Base-by-base conservation (phyloP, 1,140 invertebrate species). In the Pemphigus obesinymphae region DNA sequence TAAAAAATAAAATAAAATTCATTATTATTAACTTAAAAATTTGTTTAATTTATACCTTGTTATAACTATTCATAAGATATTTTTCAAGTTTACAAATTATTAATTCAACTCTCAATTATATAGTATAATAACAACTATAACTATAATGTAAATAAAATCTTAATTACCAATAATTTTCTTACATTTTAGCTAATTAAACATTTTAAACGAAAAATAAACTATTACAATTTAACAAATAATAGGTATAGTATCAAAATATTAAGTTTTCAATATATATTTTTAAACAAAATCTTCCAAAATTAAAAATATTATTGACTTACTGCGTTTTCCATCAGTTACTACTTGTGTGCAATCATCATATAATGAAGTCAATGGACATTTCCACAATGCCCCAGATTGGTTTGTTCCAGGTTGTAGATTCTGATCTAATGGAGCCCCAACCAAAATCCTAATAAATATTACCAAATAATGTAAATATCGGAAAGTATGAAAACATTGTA, bases 381-480 rank as follows among this genome's bases (percentile, higher is more conserved):
- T 92, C 90, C 92, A 97, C 13, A 98, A 88, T 0, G 95, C 96
- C 34, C 97, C 97, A 0, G 96, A 96, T 83, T 88, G 89, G 82
- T 92, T 94, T 13, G 95, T 97, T 43, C 90, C 89, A 4, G 95
- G 94, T 87, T 97, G 94, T 73, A 90, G 87, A 87, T 97, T 97
- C 85, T 95, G 90, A 82, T 92, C 95, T 84, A 94, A 87, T 5
- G 97, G 97, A 48, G 97, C 96, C 40, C 97, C 97, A 2, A 98
- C 94, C 78, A 98, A 88, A 83, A 98, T 89, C 91, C 96, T 98
- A 88, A n/a, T n/a, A n/a, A n/a, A n/a, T n/a, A n/a, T n/a, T n/a
- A n/a, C n/a, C n/a, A n/a, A n/a, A n/a, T n/a, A n/a, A n/a, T n/a
- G n/a, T n/a, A n/a, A n/a, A n/a, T n/a, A n/a, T n/a, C n/a, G n/a